phyloP scores from a whole-genome alignment of 2,888 invertebrate species.

The Papilio gigon region DNA sequence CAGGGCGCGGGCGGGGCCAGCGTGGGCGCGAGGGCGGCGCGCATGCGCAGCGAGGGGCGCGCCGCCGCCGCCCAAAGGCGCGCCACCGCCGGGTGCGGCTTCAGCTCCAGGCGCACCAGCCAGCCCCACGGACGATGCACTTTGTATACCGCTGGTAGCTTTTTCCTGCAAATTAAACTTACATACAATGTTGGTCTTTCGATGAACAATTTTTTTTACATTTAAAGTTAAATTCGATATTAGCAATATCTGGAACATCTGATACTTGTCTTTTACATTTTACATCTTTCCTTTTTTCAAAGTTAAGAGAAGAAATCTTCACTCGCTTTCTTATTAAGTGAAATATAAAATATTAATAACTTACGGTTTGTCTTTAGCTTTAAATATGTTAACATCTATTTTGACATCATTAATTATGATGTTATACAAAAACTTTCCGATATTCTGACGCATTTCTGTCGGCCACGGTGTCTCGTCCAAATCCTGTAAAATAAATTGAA shows the following conservation, averaged over 20 bases:
- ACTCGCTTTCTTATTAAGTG: no score
- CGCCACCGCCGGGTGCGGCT: conserved; percentile 91
- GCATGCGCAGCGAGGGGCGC: conserved; percentile 87
- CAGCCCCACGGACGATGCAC: conserved; percentile 87
- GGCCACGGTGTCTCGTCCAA: conserved; percentile 85
- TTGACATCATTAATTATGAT: conserved; percentile 93
- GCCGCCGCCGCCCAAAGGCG: conserved; percentile 86
- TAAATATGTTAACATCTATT: conserved; percentile 88
- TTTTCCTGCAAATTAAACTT: conserved; percentile 71
- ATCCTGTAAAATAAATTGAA: conserved; percentile 68
- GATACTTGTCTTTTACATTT: no score
- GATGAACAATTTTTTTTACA: no score
- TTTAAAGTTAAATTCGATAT: no score
- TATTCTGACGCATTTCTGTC: conserved; percentile 80
- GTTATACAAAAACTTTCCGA: conserved; percentile 93
- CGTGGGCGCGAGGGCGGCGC: conserved; percentile 88
- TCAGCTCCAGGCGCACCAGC: conserved; percentile 86
- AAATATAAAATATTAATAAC: no score
- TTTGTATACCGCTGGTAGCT: conserved; percentile 90
- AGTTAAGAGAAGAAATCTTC: no score
- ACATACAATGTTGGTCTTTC: background rate
- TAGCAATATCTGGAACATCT: no score
- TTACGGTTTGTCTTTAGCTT: conserved; percentile 77
- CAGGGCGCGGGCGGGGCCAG: conserved; percentile 92
- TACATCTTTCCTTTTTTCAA: no score